These are phyloP conservation scores for Grapholita molesta DNA, from an alignment of 1,140 invertebrate genomes.

Conservation along the genomic window DNA sequence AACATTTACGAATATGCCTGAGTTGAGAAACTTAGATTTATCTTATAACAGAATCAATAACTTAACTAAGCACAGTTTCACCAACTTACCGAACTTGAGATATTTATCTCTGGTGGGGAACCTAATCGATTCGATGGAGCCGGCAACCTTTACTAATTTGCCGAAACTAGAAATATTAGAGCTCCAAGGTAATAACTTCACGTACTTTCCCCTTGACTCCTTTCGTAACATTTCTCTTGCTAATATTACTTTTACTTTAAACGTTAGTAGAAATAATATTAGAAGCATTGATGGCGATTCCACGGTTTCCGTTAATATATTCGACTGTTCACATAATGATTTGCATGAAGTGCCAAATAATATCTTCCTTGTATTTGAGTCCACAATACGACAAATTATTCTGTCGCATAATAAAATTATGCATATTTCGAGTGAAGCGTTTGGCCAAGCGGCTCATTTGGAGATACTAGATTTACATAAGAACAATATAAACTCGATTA, in stretches of 20 bases:
- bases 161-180: constrained; percentile 84
- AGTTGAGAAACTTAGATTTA: constrained; percentile 84
- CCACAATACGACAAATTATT: constrained; percentile 82
- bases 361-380: constrained; percentile 81
- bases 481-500: constrained; percentile 85
- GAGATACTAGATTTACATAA: constrained; percentile 87
- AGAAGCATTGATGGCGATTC: constrained; percentile 79
- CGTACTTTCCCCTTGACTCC: constrained; percentile 81
- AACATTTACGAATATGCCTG: constrained; percentile 82
- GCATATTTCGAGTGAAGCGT: constrained; percentile 84
- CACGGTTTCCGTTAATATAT: constrained; percentile 80
- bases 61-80: constrained; percentile 80
- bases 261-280: constrained; percentile 85
- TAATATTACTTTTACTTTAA: constrained; percentile 81
- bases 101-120: constrained; percentile 85
- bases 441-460: constrained; percentile 83
- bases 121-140: constrained; percentile 80
- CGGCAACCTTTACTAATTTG: constrained; percentile 83
- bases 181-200: constrained; percentile 85
- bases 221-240: constrained; percentile 83
- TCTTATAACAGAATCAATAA: constrained; percentile 84
- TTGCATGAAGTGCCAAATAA: constrained; percentile 82
- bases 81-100: constrained; percentile 82
- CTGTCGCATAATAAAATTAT: constrained; percentile 87
- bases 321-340: constrained; percentile 86